A percentile compares a stretch with the other conserved stretches of the same genome.
These are phyloP conservation scores for Trogon melanurus DNA, from an alignment of 2,113 vertebrate genomes.

Conservation along the genomic window DNA sequence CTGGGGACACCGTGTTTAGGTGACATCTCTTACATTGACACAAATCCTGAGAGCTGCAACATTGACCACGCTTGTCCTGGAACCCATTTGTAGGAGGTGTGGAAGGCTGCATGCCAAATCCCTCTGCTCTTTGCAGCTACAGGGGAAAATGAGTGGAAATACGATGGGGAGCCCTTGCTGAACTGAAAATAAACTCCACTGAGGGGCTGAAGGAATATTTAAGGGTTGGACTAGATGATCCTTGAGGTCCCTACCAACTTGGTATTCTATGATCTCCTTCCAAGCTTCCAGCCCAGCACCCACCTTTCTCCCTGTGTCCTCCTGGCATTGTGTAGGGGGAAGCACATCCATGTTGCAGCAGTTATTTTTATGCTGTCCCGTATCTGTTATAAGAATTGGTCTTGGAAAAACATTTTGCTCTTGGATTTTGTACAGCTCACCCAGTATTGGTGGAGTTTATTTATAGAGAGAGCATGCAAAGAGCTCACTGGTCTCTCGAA, in stretches of 20 bases:
- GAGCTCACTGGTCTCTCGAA: not conserved
- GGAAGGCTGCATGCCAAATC: not conserved
- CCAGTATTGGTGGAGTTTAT: not conserved
- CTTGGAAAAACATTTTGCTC: not conserved
- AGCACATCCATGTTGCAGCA: not conserved
- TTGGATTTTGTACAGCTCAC: not conserved
- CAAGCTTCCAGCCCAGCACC: not conserved
- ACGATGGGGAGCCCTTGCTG: fast-evolving
- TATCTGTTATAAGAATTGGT: not conserved
- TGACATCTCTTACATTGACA: not conserved
- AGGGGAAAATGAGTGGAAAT: not conserved
- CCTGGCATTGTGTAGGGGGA: not conserved
- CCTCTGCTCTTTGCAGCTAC: not conserved
- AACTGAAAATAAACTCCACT: not conserved
- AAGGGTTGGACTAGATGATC: too few species aligned
- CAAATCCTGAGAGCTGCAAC: not conserved
- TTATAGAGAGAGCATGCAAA: not conserved
- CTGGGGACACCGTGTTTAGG: not conserved
- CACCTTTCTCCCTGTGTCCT: not conserved
- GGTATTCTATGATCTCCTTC: not conserved
- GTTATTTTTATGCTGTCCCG: not conserved
- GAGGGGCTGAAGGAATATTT: not conserved
- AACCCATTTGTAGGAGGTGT: not conserved
- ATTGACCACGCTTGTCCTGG: not conserved
- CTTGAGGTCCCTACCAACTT: too few species aligned